phyloP scores from a whole-genome alignment of 2,113 vertebrate species.

The Platichthys stellatus region DNA sequence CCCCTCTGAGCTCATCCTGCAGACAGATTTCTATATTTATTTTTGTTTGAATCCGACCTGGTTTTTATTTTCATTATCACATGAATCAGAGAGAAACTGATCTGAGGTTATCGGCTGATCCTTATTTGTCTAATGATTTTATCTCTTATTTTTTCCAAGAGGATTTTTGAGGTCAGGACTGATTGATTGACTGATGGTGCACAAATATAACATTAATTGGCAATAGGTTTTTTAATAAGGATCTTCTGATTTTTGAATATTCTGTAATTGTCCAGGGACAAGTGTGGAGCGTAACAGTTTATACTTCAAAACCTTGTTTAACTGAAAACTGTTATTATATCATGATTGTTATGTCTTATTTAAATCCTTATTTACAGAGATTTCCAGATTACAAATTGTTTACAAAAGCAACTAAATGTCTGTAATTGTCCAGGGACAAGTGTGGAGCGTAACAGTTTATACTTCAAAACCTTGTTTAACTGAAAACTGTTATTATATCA shows the following conservation, averaged over 20 bases:
- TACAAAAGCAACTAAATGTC: too few species aligned
- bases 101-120: slow-evolving; percentile 9
- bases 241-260: neutral
- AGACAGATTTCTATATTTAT: slow-evolving; percentile 40
- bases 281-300: too few species aligned
- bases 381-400: too few species aligned
- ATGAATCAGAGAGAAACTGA: slow-evolving; percentile 34
- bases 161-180: neutral
- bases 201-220: neutral
- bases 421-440: too few species aligned
- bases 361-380: too few species aligned
- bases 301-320: too few species aligned
- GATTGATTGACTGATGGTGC: neutral
- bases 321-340: too few species aligned
- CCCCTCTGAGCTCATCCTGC: slow-evolving; percentile 34
- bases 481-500: too few species aligned
- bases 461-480: too few species aligned
- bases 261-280: too few species aligned
- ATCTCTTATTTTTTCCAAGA: neutral
- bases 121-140: slow-evolving; percentile 1
- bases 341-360: too few species aligned
- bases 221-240: neutral
- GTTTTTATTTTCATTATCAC: slow-evolving; percentile 45
- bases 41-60: slow-evolving; percentile 46
- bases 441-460: too few species aligned